Evolutionary conservation across 2,113 vertebrate genomes (phyloP), one percentile per base, ranked within the genome.

Genomic region (Triplophysa rosa): DNA sequence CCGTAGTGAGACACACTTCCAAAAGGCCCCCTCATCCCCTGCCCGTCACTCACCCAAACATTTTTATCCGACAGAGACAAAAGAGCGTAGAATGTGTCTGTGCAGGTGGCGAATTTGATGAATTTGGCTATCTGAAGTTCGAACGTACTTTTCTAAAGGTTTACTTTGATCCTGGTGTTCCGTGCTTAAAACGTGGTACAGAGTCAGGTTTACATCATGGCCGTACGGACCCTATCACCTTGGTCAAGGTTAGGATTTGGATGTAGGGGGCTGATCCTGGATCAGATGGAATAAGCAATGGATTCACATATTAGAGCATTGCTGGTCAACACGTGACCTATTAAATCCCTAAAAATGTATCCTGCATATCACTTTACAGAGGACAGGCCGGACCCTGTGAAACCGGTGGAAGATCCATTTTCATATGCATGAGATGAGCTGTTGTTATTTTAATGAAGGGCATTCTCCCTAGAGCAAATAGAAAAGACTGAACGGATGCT

Each of bases 371-470:
- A 65, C 73, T 76, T 76, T 76, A 52, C 61, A 13, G 59, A 52
- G 61, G 73, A 65, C 42, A 65, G 58, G 71, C 71, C 58, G 61
- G 42, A 76, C 58, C 71, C 24, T 7, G 2, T n/a, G n/a, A 24
- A 76, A 24, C 45, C 16, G 24, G 73, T 52, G 45, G 26, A 76
- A 76, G 73, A 33, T 54, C 24, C 61, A 86, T 89, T 89, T 88
- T 80, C 90, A 88, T 89, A 88, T 87, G 83, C 83, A 89, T 85
- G 74, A 76, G 80, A 76, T 83, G 79, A 87, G 85, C 84, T 82
- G 79, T 87, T 86, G 87, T 87, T 84, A 87, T 86, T 89, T 87
- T 88, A 91, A 89, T 88, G 85, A 87, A 78, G 79, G 84, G 65
- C 74, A 67, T 81, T 83, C 83, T 83, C 86, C 85, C 83, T 80